Conservation (phyloP, 1,140 invertebrate genomes). For the Schlechtendalia chinensis region DNA sequence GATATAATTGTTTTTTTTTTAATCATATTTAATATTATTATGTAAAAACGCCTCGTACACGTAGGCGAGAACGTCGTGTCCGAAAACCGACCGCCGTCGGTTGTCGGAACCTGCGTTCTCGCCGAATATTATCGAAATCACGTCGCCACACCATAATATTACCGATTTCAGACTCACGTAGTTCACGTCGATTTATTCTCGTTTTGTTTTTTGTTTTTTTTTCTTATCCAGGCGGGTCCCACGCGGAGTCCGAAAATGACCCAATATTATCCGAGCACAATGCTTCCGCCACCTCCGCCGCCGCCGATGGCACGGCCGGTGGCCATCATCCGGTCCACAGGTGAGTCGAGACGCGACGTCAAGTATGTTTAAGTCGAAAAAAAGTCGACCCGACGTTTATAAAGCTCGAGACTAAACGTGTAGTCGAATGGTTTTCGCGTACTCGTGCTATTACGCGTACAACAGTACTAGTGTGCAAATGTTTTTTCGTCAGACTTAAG, state of each 20-base stretch:
- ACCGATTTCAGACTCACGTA: too few relatives aligned
- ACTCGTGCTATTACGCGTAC: too few relatives aligned
- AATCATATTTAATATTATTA: background rate
- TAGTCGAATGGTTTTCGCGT: too few relatives aligned
- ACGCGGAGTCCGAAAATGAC: slow-evolving; percentile 67
- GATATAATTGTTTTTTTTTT: background rate
- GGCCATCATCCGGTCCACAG: slow-evolving; percentile 88
- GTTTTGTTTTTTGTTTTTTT: background rate
- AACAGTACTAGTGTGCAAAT: too few relatives aligned
- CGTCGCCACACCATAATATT: background rate
- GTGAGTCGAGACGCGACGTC: slow-evolving; percentile 58
- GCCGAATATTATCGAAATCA: background rate
- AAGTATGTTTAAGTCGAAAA: too few relatives aligned
- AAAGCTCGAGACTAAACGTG: too few relatives aligned
- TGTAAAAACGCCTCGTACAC: background rate
- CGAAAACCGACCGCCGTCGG: too few relatives aligned
- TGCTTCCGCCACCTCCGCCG: slow-evolving; percentile 91
- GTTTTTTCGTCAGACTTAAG: too few relatives aligned
- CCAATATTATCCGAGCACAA: slow-evolving; percentile 85
- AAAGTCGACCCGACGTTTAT: too few relatives aligned
- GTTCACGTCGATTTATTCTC: too few relatives aligned
- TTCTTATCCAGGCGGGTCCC: slow-evolving; percentile 58
- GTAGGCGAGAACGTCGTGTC: too few relatives aligned
- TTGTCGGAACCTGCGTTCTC: too few relatives aligned
- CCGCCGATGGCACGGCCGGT: slow-evolving; percentile 94